Evolutionary conservation across 2,888 invertebrate species (phyloP).

Genomic region (Pammene fasciana): DNA sequence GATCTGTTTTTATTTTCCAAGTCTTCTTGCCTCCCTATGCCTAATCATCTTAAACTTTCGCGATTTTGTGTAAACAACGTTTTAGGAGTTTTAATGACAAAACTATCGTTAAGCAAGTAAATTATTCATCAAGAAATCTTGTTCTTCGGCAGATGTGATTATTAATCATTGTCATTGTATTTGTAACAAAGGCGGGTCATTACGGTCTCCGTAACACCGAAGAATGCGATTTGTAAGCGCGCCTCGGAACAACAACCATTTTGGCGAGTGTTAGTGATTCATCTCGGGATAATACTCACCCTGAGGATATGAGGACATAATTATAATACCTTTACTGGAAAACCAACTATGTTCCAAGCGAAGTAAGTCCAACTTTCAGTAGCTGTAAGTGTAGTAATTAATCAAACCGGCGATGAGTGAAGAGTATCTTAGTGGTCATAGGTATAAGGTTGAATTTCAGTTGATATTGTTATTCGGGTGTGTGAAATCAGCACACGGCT

Average conservation of each 20-base stretch:
- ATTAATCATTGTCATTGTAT: conserved; percentile 44
- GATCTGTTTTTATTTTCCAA: too few species aligned
- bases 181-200: conserved; percentile 52
- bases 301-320: conserved; percentile 46
- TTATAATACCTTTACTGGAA: conserved; percentile 28
- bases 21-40: too few species aligned
- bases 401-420: conserved; percentile 15
- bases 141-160: neutral
- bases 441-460: conserved; percentile 29
- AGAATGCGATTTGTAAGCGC: conserved; percentile 65
- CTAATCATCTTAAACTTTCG: too few species aligned
- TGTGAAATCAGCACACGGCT: conserved; percentile 63
- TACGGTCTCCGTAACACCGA: conserved; percentile 60
- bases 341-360: conserved; percentile 45
- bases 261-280: conserved; percentile 59
- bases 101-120: too few species aligned
- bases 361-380: conserved; percentile 36
- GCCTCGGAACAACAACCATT: conserved; percentile 55
- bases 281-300: conserved; percentile 62
- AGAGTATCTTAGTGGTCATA: conserved; percentile 3
- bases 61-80: too few species aligned
- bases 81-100: too few species aligned
- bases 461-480: conserved; percentile 47
- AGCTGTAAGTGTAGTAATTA: conserved; percentile 12
- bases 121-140: too few species aligned